phyloP scores from a whole-genome alignment of 1,140 invertebrate genomes.

The Schlechtendalia chinensis region DNA sequence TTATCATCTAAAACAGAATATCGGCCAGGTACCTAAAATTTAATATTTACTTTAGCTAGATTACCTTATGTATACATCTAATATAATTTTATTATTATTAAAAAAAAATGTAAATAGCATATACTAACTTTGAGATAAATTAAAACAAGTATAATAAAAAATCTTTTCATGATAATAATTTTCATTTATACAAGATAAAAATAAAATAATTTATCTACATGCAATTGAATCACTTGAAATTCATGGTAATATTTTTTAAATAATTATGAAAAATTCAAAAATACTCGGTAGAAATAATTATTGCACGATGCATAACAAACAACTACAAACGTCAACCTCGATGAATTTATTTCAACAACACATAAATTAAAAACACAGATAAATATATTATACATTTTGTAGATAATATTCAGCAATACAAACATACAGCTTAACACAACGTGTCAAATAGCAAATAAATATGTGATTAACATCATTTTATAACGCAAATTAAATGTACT shows the following conservation, averaged over 20 bases:
- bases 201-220: neutral
- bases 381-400: neutral
- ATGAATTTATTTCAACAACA: neutral
- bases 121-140: conserved; percentile 12
- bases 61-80: neutral
- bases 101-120: neutral
- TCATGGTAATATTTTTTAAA: neutral
- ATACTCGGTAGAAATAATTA: neutral
- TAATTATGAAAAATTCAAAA: neutral
- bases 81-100: neutral
- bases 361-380: neutral
- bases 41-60: neutral
- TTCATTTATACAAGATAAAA: neutral
- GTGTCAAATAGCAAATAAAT: neutral
- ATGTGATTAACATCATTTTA: conserved; percentile 4
- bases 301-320: neutral
- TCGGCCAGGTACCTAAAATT: neutral
- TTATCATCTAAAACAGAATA: neutral
- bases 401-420: neutral
- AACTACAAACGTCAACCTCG: neutral
- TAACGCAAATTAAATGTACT: neutral
- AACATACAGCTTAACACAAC: neutral
- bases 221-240: neutral
- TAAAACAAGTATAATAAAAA: conserved; percentile 17
- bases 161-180: neutral